phyloP scores from a whole-genome alignment of 2,797 vertebrate species.

The Dallia pectoralis region DNA sequence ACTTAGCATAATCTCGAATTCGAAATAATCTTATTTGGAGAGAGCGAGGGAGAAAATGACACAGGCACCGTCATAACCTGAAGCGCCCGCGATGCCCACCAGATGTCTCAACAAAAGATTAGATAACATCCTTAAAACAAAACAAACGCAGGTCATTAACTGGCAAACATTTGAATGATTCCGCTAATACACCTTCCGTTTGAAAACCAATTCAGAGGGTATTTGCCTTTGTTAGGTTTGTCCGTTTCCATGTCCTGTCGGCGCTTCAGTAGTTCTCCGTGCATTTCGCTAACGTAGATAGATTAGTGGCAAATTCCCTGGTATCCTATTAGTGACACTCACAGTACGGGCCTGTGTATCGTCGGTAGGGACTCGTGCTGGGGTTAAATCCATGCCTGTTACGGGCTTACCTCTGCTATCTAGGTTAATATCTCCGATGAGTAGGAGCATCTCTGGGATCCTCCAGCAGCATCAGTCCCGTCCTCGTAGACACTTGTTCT shows the following conservation, averaged over 20 bases:
- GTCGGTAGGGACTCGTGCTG: slow-evolving; percentile 24
- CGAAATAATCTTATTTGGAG: too few relatives aligned
- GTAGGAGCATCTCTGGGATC: slow-evolving; percentile 66
- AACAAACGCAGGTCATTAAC: too few relatives aligned
- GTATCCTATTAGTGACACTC: slow-evolving; percentile 70
- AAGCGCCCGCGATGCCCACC: too few relatives aligned
- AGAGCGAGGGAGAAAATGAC: too few relatives aligned
- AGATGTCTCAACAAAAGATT: too few relatives aligned
- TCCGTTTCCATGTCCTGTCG: slow-evolving; percentile 57
- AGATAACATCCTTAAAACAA: too few relatives aligned
- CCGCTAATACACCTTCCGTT: background rate
- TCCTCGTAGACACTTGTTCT: slow-evolving; percentile 38
- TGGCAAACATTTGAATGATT: too few relatives aligned
- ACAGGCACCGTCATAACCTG: too few relatives aligned
- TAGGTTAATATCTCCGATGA: slow-evolving; percentile 53
- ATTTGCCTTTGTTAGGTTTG: slow-evolving; percentile 2
- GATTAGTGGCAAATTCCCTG: slow-evolving; percentile 64
- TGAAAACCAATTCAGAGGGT: background rate
- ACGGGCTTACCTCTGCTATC: slow-evolving; percentile 66
- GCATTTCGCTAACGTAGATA: slow-evolving; percentile 60
- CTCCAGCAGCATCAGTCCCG: slow-evolving; percentile 54
- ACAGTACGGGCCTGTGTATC: slow-evolving; percentile 48
- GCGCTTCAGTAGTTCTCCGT: slow-evolving; percentile 54
- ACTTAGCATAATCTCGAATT: too few relatives aligned
- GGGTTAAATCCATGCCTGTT: slow-evolving; percentile 36